These are phyloP conservation scores for Kobus ellipsiprymnus DNA, from an alignment of 2,113 vertebrate genomes.

Conservation along the genomic window DNA sequence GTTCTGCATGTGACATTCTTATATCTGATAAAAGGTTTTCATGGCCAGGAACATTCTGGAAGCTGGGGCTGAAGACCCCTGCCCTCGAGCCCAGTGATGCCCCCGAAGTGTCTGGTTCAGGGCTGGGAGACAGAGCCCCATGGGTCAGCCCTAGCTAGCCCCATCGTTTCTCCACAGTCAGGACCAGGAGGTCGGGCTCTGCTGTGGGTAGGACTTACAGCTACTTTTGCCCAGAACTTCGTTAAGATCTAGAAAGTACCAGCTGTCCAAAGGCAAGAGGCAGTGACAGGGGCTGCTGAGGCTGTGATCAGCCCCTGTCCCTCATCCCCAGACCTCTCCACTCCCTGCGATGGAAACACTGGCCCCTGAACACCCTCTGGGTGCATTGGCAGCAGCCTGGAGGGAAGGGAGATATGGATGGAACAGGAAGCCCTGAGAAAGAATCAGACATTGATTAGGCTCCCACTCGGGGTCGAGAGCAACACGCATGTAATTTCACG, in stretches of 20 bases:
- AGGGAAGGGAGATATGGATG: no score
- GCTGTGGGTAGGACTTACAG: neutral
- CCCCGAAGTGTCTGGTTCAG: neutral
- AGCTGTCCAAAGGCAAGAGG: neutral
- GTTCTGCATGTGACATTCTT: neutral
- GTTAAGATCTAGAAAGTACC: neutral
- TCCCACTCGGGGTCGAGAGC: fast-evolving
- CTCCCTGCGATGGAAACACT: fast-evolving
- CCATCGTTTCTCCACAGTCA: fast-evolving
- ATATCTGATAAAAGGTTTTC: neutral
- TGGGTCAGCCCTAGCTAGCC: fast-evolving
- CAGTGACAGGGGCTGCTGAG: fast-evolving
- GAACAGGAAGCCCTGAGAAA: neutral
- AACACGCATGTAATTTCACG: fast-evolving
- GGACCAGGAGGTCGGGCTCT: fast-evolving
- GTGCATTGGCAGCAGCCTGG: no score
- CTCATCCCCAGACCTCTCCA: fast-evolving
- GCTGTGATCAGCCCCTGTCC: neutral
- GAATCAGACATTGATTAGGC: fast-evolving
- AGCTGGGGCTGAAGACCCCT: fast-evolving
- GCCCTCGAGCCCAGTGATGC: fast-evolving
- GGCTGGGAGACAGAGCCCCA: neutral
- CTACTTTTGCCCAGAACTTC: neutral
- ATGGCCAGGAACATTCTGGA: neutral
- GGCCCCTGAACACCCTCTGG: neutral